Conservation (phyloP, 2,797 vertebrate genomes). For the Adelosebastes latens region DNA sequence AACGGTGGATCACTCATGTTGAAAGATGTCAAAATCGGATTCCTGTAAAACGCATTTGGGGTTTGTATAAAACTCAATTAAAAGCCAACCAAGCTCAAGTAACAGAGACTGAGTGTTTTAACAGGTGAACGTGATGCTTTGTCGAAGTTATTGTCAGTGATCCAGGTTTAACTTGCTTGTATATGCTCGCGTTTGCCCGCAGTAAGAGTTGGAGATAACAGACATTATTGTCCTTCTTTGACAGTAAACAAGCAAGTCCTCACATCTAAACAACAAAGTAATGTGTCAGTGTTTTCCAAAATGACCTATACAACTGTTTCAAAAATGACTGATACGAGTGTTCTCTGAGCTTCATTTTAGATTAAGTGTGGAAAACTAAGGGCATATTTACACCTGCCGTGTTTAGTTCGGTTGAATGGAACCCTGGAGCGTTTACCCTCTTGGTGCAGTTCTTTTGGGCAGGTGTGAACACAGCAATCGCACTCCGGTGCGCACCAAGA, state of each 20-base stretch:
- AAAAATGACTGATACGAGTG: background rate
- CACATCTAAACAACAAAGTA: background rate
- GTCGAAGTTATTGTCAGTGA: conserved; percentile 4
- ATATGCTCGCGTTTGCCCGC: background rate
- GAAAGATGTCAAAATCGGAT: conserved; percentile 25
- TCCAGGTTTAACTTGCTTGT: conserved; percentile 7
- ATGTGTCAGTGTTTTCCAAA: background rate
- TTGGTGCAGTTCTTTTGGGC: no score
- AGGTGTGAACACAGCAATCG: no score
- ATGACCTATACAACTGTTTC: background rate
- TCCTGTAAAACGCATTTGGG: conserved; percentile 11
- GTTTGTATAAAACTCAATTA: conserved; percentile 24
- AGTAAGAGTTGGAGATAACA: background rate
- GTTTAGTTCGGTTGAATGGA: no score
- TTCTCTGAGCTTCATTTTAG: background rate
- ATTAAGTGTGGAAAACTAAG: background rate
- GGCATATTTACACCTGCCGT: no score
- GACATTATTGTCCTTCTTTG: background rate
- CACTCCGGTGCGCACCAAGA: no score
- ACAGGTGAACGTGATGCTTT: conserved; percentile 52
- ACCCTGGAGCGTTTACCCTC: no score
- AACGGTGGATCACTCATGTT: conserved; percentile 1
- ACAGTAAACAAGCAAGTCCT: background rate
- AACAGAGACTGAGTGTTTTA: conserved; percentile 23
- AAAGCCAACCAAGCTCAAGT: conserved; percentile 3